phyloP scores from a whole-genome alignment of 2,113 vertebrate genomes.

The Corvus cornix region DNA sequence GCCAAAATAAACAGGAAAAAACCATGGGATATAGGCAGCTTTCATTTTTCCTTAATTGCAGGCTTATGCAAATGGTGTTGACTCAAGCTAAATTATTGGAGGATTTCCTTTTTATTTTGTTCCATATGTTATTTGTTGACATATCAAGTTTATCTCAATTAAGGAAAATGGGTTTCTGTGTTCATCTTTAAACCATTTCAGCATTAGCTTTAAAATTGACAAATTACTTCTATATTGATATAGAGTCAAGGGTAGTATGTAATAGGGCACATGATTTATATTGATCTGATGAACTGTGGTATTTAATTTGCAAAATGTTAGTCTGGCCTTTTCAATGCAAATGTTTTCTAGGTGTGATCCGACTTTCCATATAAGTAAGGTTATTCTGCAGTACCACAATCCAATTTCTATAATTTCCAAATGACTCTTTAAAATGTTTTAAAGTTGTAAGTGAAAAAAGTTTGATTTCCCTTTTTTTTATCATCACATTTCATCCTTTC shows the following conservation, averaged over 20 bases:
- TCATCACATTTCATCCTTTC: not conserved
- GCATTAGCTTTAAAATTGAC: constrained; percentile 23
- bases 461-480: not conserved
- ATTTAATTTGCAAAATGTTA: constrained; percentile 52
- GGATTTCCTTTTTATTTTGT: not conserved
- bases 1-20: not conserved
- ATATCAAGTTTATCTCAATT: not conserved
- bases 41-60: not conserved
- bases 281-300: not conserved
- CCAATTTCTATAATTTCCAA: not conserved
- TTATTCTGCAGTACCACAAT: not conserved
- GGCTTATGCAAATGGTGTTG: not conserved
- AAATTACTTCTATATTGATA: not conserved
- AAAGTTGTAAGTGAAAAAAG: not conserved
- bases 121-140: not conserved
- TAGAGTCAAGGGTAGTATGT: not conserved
- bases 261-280: not conserved
- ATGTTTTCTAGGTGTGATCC: not conserved
- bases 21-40: not conserved
- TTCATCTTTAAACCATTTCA: not conserved
- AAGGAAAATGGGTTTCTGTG: not conserved
- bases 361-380: not conserved
- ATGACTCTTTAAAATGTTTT: not conserved
- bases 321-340: not conserved
- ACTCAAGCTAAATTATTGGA: not conserved